Evolutionary conservation across 2,113 vertebrate genomes (phyloP).

Genomic region (Puffinus mauretanicus): DNA sequence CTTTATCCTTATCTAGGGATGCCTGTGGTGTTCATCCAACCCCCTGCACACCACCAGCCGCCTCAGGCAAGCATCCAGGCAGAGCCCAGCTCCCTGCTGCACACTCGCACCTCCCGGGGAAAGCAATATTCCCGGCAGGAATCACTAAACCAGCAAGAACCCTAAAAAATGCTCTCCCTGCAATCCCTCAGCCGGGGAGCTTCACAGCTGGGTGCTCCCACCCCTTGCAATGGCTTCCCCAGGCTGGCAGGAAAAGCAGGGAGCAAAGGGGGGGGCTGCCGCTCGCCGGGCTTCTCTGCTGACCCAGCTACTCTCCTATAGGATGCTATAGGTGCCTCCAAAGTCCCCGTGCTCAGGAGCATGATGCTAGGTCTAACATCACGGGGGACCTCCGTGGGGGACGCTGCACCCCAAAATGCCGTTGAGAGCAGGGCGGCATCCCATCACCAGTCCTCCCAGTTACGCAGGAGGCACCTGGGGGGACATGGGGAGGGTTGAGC

Average conservation of each 20-base stretch:
- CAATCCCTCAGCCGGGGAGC: background rate
- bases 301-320: background rate
- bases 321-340: background rate
- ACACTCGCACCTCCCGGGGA: background rate
- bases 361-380: background rate
- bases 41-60: background rate
- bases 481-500: background rate
- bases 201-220: background rate
- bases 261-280: background rate
- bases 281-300: background rate
- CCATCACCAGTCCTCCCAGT: background rate
- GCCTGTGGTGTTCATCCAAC: background rate
- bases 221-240: background rate
- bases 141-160: background rate
- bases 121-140: background rate
- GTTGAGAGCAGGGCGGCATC: background rate
- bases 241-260: background rate
- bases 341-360: background rate
- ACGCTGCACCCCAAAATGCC: background rate
- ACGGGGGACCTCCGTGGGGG: accelerated
- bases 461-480: background rate
- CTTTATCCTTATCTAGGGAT: background rate
- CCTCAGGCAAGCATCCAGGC: background rate
- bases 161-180: background rate
- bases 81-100: background rate